Evolutionary conservation across 37 sponge, comb jelly and placozoan genomes (phyloP).

Genomic region (Chondrilla cf. caribensis): DNA sequence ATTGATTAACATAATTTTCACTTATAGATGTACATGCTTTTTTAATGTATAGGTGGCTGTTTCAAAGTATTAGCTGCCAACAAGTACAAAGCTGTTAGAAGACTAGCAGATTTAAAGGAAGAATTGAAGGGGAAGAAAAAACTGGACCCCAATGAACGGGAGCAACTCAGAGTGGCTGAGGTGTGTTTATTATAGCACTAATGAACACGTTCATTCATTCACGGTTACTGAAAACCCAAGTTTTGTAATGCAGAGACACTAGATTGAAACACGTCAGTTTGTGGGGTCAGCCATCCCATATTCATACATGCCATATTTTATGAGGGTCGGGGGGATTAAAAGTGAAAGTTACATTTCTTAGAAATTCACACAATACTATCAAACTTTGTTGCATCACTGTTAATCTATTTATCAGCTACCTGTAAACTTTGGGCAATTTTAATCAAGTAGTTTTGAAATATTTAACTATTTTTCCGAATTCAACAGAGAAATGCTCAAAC

Average conservation of each 20-base stretch:
- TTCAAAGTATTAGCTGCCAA: conserved; percentile 63
- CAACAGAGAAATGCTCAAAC: conserved; percentile 38
- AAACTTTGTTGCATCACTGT: too few species aligned
- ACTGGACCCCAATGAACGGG: neutral
- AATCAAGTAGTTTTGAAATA: neutral
- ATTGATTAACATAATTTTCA: neutral
- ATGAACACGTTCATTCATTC: neutral
- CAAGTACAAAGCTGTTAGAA: conserved; percentile 49
- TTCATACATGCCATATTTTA: too few species aligned
- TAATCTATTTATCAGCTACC: too few species aligned
- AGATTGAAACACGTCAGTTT: too few species aligned
- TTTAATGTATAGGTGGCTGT: conserved; percentile 36
- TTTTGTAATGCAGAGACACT: too few species aligned
- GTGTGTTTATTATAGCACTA: neutral
- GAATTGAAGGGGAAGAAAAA: conserved; percentile 10
- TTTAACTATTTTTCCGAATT: too few species aligned
- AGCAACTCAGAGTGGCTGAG: conserved; percentile 12
- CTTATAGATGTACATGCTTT: neutral
- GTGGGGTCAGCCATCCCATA: too few species aligned
- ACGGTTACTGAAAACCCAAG: too few species aligned
- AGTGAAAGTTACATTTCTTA: too few species aligned
- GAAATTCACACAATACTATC: too few species aligned
- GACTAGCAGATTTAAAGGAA: conserved; percentile 15
- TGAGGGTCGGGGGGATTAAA: too few species aligned
- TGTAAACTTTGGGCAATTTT: neutral